phyloP scores from a whole-genome alignment of 1,140 invertebrate genomes.

The Aphaenogaster floridana region DNA sequence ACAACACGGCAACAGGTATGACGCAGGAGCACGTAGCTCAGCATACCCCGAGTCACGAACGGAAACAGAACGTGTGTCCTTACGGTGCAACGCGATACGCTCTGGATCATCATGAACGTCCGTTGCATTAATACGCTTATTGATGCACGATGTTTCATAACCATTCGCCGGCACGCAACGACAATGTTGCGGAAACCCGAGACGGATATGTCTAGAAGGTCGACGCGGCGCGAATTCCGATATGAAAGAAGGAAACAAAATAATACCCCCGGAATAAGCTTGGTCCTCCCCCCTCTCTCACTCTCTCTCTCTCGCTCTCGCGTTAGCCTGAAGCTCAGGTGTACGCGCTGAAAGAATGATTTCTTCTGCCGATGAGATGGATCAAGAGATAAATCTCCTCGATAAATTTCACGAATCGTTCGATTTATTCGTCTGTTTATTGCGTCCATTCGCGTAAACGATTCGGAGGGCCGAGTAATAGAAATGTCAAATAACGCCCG shows the following conservation, averaged over 20 bases:
- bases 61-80: slow-evolving; percentile 17
- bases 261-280: slow-evolving; percentile 36
- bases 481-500: neutral
- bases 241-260: slow-evolving; percentile 4
- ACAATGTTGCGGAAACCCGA: slow-evolving; percentile 24
- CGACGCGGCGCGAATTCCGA: slow-evolving; percentile 3
- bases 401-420: slow-evolving; percentile 31
- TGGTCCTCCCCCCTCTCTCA: neutral
- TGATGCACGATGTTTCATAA: slow-evolving; percentile 15
- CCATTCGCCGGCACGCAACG: neutral
- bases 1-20: slow-evolving; percentile 53
- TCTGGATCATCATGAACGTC: slow-evolving; percentile 1
- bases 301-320: no score
- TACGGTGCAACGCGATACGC: slow-evolving; percentile 31
- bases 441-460: neutral
- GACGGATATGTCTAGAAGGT: neutral
- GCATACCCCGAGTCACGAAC: slow-evolving; percentile 25
- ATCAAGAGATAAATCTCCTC: slow-evolving; percentile 9
- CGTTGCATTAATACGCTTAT: slow-evolving; percentile 28
- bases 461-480: slow-evolving; percentile 5
- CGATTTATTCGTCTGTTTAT: slow-evolving; percentile 36
- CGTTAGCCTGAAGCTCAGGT: slow-evolving; percentile 7
- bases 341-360: slow-evolving; percentile 41
- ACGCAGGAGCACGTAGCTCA: slow-evolving; percentile 21
- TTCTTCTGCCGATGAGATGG: slow-evolving; percentile 25